Conservation (phyloP, 2,888 invertebrate genomes). For the Eupithecia subfuscata region DNA sequence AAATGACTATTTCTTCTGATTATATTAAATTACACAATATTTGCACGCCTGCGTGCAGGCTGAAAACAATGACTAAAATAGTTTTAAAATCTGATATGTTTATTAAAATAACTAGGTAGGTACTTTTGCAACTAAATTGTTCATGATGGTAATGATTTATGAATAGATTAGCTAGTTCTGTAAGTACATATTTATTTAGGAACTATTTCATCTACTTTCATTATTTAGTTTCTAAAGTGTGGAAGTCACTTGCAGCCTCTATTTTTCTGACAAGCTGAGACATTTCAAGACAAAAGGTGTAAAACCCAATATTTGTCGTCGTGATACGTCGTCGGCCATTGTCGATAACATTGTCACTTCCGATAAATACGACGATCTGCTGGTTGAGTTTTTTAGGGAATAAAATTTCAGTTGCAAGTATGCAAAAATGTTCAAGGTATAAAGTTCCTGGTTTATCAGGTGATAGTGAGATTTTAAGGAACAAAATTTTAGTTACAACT, state of each 20-base stretch:
- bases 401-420: too few species aligned
- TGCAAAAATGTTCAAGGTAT: background rate
- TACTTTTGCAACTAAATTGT: too few species aligned
- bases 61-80: too few species aligned
- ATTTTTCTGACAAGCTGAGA: background rate
- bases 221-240: background rate
- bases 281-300: background rate
- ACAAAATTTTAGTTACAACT: too few species aligned
- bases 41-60: too few species aligned
- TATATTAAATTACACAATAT: too few species aligned
- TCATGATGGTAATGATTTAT: too few species aligned
- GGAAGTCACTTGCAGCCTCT: background rate
- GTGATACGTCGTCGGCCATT: background rate
- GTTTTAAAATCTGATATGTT: too few species aligned
- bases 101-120: too few species aligned
- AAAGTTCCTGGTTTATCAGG: background rate
- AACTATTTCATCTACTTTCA: too few species aligned
- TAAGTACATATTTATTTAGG: background rate
- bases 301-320: background rate
- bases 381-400: background rate
- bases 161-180: background rate
- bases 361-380: background rate
- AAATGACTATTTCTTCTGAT: too few species aligned
- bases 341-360: background rate
- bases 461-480: too few species aligned